phyloP scores from a whole-genome alignment of 2,797 vertebrate species.

The Falco novaeseelandiae region DNA sequence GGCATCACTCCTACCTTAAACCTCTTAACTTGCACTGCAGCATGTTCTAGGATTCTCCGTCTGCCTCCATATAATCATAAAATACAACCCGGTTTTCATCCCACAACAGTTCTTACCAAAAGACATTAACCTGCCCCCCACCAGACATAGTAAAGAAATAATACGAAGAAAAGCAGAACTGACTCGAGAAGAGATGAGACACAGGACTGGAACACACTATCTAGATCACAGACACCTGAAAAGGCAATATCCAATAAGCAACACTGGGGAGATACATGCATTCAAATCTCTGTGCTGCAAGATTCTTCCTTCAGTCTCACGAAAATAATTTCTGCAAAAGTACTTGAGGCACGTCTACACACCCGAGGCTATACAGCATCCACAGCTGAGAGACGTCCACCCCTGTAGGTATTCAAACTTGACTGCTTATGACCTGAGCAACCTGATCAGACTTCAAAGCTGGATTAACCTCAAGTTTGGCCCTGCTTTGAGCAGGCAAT shows the following conservation, averaged over 20 bases:
- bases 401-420: not conserved
- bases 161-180: not conserved
- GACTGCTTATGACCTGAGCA: not conserved
- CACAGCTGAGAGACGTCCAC: not conserved
- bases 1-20: not conserved
- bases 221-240: fast-evolving
- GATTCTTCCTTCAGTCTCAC: not conserved
- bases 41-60: not conserved
- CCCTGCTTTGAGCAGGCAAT: not conserved
- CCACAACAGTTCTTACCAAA: not conserved
- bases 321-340: not conserved
- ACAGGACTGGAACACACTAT: not conserved
- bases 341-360: not conserved
- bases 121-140: not conserved
- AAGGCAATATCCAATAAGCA: not conserved
- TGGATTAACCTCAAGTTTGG: not conserved
- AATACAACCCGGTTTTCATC: not conserved
- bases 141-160: not conserved
- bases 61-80: not conserved
- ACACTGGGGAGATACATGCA: not conserved
- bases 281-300: not conserved
- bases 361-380: not conserved
- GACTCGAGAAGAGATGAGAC: not conserved
- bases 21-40: not conserved
- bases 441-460: not conserved